Percentiles rank a stretch among this genome's conserved stretches.
Conservation (phyloP, 1,140 invertebrate genomes). For the Drosophila tropicalis region DNA sequence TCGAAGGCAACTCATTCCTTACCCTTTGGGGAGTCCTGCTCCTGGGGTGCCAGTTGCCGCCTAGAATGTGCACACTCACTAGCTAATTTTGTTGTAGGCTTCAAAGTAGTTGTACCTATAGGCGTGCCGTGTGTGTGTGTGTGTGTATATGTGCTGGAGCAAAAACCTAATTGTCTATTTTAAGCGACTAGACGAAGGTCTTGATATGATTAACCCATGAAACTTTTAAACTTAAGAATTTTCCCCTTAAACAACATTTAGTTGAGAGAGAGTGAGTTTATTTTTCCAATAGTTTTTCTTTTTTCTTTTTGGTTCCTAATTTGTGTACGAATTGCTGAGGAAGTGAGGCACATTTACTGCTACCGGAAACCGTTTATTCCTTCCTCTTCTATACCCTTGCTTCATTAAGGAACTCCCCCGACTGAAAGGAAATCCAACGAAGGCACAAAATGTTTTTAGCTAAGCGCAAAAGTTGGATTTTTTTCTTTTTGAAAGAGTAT, state of each 20-base stretch:
- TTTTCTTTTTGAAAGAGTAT: neutral
- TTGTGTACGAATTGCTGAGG: conserved; percentile 72
- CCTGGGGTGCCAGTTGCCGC: neutral
- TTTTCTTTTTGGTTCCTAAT: conserved; percentile 67
- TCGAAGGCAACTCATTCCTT: conserved; percentile 18
- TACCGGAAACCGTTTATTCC: conserved; percentile 75
- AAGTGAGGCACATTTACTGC: conserved; percentile 71
- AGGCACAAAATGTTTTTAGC: conserved; percentile 59
- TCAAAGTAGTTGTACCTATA: conserved; percentile 18
- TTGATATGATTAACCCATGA: conserved; percentile 42
- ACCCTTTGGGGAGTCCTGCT: neutral
- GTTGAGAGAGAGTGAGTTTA: neutral
- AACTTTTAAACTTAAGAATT: conserved; percentile 37
- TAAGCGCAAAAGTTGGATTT: conserved; percentile 61
- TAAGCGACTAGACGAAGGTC: conserved; percentile 39
- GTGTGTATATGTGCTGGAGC: conserved; percentile 6
- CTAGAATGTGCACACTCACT: conserved; percentile 20
- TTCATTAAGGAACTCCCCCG: neutral
- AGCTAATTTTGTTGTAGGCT: conserved; percentile 54
- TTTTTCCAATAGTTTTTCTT: conserved; percentile 9
- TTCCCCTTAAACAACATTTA: neutral
- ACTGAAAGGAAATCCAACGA: conserved; percentile 59
- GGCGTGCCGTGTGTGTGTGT: conserved; percentile 33
- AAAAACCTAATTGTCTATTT: conserved; percentile 62
- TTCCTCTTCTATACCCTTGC: conserved; percentile 8